A percentile compares a stretch with the other conserved stretches of the same genome.
These are phyloP conservation scores for Eupithecia subumbrata DNA, from an alignment of 2,888 invertebrate species.

Conservation along the genomic window DNA sequence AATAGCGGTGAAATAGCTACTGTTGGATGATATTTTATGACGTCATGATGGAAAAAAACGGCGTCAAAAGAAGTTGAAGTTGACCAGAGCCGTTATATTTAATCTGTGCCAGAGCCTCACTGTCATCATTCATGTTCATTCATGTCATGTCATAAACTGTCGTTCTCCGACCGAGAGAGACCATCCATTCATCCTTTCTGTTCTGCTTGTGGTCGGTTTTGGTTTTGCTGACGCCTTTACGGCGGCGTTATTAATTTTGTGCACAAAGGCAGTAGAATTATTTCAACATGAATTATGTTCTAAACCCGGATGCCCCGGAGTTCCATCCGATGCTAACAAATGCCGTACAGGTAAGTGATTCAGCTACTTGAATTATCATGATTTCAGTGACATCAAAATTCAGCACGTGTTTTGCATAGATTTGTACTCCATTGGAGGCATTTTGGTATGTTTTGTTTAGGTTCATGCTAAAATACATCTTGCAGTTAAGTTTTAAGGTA, in stretches of 20 bases:
- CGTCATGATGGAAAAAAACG: no score
- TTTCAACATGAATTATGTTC: slow-evolving; percentile 65
- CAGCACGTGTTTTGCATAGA: slow-evolving; percentile 59
- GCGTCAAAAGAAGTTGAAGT: no score
- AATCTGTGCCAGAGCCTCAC: no score
- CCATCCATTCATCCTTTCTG: slow-evolving; percentile 4
- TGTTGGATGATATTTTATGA: no score
- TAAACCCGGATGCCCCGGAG: slow-evolving; percentile 76
- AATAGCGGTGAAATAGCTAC: no score
- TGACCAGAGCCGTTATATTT: no score
- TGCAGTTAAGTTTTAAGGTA: neutral
- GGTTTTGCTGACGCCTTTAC: slow-evolving; percentile 7
- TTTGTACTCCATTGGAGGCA: slow-evolving; percentile 24
- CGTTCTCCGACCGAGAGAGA: no score
- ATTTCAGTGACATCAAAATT: slow-evolving; percentile 47
- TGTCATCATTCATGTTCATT: no score
- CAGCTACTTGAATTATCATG: slow-evolving; percentile 32
- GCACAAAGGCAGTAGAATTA: slow-evolving; percentile 6
- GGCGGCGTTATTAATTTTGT: slow-evolving; percentile 28
- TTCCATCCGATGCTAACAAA: slow-evolving; percentile 67
- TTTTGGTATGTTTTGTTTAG: slow-evolving; percentile 23
- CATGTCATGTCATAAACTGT: no score
- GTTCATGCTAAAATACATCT: neutral
- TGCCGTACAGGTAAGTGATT: slow-evolving; percentile 66
- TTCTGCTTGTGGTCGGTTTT: neutral